phyloP scores from a whole-genome alignment of 2,888 invertebrate genomes.

The Cordylochernes scorpioides region DNA sequence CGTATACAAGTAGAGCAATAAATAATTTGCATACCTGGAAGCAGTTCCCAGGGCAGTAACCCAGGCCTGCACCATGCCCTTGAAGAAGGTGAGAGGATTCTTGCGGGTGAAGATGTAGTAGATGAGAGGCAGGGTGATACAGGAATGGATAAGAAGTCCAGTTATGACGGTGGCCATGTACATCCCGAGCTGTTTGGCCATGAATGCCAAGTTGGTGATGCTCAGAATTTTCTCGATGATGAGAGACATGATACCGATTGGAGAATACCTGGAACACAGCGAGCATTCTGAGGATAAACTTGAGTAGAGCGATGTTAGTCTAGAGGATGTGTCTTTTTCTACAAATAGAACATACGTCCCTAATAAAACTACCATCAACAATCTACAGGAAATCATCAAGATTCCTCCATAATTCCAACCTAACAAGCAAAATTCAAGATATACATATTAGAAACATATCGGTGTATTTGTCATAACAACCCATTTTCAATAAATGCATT shows the following conservation, averaged over 20 bases:
- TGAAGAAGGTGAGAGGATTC: conserved; percentile 31
- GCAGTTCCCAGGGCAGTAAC: conserved; percentile 36
- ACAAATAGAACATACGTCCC: no score
- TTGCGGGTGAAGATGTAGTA: conserved; percentile 32
- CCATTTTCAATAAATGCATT: no score
- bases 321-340: no score
- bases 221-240: conserved; percentile 38
- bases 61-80: conserved; percentile 38
- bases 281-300: no score
- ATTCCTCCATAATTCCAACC: conserved; percentile 1
- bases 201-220: conserved; percentile 32
- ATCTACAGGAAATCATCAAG: background rate
- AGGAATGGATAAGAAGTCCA: conserved; percentile 32
- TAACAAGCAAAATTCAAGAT: no score
- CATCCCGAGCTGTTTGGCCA: conserved; percentile 32
- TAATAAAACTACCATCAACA: background rate
- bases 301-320: no score
- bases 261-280: conserved; percentile 34
- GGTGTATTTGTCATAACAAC: no score
- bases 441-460: no score
- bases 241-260: conserved; percentile 37
- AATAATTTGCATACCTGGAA: conserved; percentile 26
- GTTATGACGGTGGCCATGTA: conserved; percentile 33
- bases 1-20: background rate
- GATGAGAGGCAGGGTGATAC: conserved; percentile 31